Base-by-base conservation (phyloP, 2,797 vertebrate genomes). In the Ispidina picta region DNA sequence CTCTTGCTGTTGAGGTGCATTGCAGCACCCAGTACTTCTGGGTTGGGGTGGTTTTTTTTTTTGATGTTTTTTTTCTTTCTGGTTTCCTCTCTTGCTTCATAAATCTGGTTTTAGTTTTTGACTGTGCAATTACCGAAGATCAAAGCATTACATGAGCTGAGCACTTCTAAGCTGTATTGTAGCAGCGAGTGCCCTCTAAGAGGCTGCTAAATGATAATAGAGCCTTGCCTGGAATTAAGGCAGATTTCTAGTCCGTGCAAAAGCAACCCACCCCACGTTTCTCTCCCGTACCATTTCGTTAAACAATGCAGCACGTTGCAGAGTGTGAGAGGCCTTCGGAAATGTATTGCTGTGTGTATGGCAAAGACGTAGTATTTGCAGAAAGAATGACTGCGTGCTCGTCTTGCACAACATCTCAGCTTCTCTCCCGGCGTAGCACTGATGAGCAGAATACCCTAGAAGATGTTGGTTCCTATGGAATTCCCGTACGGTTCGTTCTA, bases 241-340 rank as follows among this genome's bases (percentile, higher is more conserved):
- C 9, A 13, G 1, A 3, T 83, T 84, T 71, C 31, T 65, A 2
- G 6, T 55, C 9, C 2, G 0, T 1, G 10, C 51, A 63, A 79
- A 75, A 35, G 9, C 33, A 35, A 35, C 37, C 37, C 37, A 37
- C 37, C 37, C 37, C 37, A 13, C 4, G 20, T 39, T 68, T 51
- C 35, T 69, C 5, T 41, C 25, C 20, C 80, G 4, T 31, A 63
- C 2, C 20, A 10, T 73, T 92, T 87, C 55, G 77, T 78, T 15
- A 51, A 86, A 93, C 95, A 93, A 88, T 93, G 91, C 89, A 93
- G 92, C 91, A 64, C 62, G 49, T 83, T 95, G 94, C 92, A 41
- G 90, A 49, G 37, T 19, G 10, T 35, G 39, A 46, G 70, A 82
- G 94, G 89, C 92, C 93, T 86, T 71, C n/a, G 35, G 77, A 70